These are phyloP conservation scores for Synaphobranchus kaupii DNA, from an alignment of 2,797 vertebrate species.

Conservation along the genomic window DNA sequence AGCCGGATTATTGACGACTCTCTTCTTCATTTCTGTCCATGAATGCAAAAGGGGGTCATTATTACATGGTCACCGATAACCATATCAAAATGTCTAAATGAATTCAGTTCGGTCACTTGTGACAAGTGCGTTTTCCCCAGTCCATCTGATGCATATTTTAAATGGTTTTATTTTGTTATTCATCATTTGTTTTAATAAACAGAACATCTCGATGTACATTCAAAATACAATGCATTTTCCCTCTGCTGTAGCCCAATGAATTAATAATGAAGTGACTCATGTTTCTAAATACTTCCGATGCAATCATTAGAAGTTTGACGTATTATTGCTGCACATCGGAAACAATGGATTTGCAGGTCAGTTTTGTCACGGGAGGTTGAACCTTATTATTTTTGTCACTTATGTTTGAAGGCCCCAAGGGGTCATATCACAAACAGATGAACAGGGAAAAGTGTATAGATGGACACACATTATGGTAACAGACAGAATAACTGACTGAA, in stretches of 20 bases:
- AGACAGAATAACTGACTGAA: too few species aligned
- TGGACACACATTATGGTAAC: neutral
- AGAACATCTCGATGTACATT: neutral
- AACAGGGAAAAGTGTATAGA: neutral
- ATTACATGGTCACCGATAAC: slow-evolving; percentile 49
- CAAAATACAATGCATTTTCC: neutral
- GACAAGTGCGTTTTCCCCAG: neutral
- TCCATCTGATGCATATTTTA: neutral
- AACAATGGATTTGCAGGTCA: neutral
- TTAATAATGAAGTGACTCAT: neutral
- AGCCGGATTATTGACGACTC: neutral
- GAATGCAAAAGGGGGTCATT: neutral
- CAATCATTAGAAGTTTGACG: neutral
- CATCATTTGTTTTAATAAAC: neutral
- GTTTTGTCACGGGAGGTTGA: neutral
- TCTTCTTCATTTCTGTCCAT: neutral
- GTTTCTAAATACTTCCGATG: neutral
- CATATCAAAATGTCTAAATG: slow-evolving; percentile 56
- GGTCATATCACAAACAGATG: neutral
- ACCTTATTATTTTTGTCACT: neutral
- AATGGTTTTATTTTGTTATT: slow-evolving; percentile 9
- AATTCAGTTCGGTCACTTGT: slow-evolving; percentile 47
- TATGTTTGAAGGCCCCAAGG: neutral
- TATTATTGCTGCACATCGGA: neutral
- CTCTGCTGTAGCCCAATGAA: neutral